Evolutionary conservation across 2,888 invertebrate species (phyloP), one percentile per base, ranked within the genome.

Genomic region (Germaria angustata): DNA sequence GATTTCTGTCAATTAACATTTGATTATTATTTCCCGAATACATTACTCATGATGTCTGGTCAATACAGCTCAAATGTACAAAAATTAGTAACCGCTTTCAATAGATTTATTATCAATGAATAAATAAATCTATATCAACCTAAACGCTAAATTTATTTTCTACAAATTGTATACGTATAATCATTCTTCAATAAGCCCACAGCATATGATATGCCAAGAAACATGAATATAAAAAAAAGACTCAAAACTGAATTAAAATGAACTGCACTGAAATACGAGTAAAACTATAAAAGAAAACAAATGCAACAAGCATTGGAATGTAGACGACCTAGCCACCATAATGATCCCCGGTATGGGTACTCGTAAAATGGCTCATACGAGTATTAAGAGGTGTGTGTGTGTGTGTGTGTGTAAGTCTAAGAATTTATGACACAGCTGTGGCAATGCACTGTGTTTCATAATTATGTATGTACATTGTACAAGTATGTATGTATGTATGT

Each of bases 251-350:
- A 55, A 65, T 32, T 44, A 22, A 49, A 63, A 6, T 44, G 5
- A 76, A 61, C 8, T 80, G 22, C 41, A 65, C 34, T 46, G 15
- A 32, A 34, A 28, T 49, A 32, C 34, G 49, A 32, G 17, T 9
- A 39, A 53, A 53, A 75, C 63, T 63, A 28, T 5, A 28, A 55
- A 32, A 49, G 49, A 32, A 20, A n/a, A 39, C 44, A 53, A 75
- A 68, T 69, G 72, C 68, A 73, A 66, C 66, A 78, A 72, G 53
- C 72, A 61, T 63, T 80, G 83, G 80, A 80, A 83, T 80, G 83
- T 49, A 72, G 80, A 77, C 69, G 80, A 80, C 80, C 76, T 80
- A 80, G 68, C 83, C 61, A 55, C 66, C 75, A 28, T 46, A 24
- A 44, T 22, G 61, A 77, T 77, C 66, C 71, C 39, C 32, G 44